Base-by-base conservation (phyloP, 2,797 vertebrate species). In the Poeciliopsis infans region DNA sequence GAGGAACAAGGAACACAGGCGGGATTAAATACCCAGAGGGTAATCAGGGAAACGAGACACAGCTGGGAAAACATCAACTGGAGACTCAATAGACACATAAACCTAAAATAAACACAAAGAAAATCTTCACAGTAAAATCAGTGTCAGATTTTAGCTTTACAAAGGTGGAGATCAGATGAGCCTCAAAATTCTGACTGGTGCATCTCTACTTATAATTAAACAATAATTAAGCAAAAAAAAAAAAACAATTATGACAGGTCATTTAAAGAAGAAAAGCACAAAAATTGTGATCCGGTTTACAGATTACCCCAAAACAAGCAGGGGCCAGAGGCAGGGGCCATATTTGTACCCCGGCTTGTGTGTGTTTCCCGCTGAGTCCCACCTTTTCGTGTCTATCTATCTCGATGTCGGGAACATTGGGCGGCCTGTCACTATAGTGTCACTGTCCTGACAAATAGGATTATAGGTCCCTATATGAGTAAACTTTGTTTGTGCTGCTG, bases 401-500 rank as follows among this genome's bases (percentile, higher is more conserved):
- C 81, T 91, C 79, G 87, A 84, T 87, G 85, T 92, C 46, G 74
- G 88, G 86, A 82, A 84, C 74, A 25, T 78, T 84, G 78, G 70
- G 79, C 76, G 76, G 81, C 87, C 86, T 70, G 83, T 73, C 83
- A 61, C 79, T 77, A 70, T 70, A 80, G 82, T 77, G 91, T 91
- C 85, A 76, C 85, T 78, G 75, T 90, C 83, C 87, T 74, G 85
- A 90, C 89, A 75, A 88, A 90, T 92, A 92, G 90, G 92, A 91
- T 90, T 88, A 91, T 90, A 80, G 85, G 85, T 87, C 89, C 90
- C 88, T 90, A 70, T 70, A 85, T 89, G 88, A 90, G 90, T 93
- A 89, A 94, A 91, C 85, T 87, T 70, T 91, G 91, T 95, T 86
- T 91, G 89, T 94, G 90, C 92, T 89, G 92, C 92, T 91, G 93